phyloP scores from a whole-genome alignment of 2,797 vertebrate species.

The Cuniculus paca region DNA sequence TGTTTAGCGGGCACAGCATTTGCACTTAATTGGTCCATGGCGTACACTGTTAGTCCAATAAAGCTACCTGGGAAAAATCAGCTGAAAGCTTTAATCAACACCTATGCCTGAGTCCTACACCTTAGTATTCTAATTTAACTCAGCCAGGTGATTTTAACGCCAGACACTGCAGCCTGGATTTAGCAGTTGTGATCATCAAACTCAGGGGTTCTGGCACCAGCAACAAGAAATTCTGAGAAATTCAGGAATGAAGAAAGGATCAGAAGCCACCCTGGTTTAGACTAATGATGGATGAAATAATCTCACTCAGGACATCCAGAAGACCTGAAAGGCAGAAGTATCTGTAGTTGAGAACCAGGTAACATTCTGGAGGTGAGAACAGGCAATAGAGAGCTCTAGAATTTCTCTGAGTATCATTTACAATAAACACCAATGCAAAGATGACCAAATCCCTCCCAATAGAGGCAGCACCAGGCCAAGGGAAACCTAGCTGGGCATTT shows the following conservation, averaged over 20 bases:
- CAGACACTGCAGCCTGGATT: neutral
- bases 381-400: neutral
- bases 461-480: neutral
- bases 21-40: neutral
- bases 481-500: neutral
- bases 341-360: neutral
- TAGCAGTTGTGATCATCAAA: neutral
- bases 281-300: neutral
- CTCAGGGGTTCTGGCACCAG: neutral
- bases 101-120: neutral
- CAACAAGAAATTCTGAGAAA: neutral
- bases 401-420: neutral
- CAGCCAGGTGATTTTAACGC: neutral
- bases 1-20: neutral
- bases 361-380: neutral
- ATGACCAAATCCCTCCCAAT: neutral
- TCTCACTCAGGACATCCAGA: rapidly evolving
- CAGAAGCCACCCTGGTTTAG: neutral
- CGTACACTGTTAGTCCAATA: neutral
- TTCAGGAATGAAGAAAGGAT: neutral
- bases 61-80: constrained; percentile 17
- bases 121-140: neutral
- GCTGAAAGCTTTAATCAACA: neutral
- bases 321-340: neutral
- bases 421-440: neutral